phyloP scores from a whole-genome alignment of 2,797 vertebrate species.

The Fratercula arctica region DNA sequence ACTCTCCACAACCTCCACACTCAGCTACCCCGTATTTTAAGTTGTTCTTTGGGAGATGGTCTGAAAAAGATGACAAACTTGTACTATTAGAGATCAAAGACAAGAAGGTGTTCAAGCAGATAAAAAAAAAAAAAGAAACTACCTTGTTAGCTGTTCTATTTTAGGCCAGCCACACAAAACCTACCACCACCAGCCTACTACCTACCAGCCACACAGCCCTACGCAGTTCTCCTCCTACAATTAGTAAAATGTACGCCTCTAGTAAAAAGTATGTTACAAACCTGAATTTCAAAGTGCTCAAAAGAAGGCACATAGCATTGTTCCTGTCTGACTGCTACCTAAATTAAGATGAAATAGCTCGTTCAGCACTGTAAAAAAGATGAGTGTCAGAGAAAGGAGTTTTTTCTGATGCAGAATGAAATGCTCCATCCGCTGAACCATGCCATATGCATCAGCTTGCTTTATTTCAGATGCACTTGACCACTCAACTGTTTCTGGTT shows the following conservation, averaged over 20 bases:
- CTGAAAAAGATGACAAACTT: not conserved
- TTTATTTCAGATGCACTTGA: conserved; percentile 41
- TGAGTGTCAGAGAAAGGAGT: not conserved
- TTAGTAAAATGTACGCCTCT: not conserved
- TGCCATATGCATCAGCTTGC: not conserved
- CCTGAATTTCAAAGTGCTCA: not conserved
- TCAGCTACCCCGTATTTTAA: not conserved
- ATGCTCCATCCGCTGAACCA: conserved; percentile 11
- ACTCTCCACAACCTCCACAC: not conserved
- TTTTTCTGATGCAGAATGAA: not conserved
- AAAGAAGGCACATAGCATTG: not conserved
- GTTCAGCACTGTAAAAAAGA: not conserved
- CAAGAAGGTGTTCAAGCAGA: not conserved
- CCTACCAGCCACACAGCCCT: not conserved
- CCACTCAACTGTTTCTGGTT: conserved; percentile 29
- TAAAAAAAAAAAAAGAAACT: not conserved
- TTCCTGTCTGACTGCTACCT: not conserved
- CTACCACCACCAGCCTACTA: too few relatives aligned
- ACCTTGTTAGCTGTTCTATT: not conserved
- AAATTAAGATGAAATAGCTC: not conserved
- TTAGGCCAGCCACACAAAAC: not conserved
- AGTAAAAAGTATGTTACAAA: not conserved
- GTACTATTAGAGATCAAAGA: not conserved
- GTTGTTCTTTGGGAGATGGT: not conserved
- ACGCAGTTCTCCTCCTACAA: not conserved